Conservation (phyloP, 1,140 invertebrate species). For the Samia ricini region DNA sequence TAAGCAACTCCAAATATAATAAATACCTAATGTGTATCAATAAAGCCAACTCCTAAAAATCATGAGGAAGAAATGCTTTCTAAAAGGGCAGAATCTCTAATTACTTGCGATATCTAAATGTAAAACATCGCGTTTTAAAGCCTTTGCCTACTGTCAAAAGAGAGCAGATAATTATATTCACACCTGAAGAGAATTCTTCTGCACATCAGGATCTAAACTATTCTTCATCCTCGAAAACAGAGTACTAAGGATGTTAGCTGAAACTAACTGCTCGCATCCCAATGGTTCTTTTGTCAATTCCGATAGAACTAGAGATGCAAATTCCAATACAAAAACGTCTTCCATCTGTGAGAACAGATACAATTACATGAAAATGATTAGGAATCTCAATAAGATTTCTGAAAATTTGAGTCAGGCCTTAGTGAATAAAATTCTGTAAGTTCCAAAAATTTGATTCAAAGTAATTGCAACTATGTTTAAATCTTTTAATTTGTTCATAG, state of each 20-base stretch:
- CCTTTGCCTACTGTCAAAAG: no score
- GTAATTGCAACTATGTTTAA: no score
- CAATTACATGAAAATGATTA: neutral
- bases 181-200: slow-evolving; percentile 69
- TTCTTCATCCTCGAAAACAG: slow-evolving; percentile 65
- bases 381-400: neutral
- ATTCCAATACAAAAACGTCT: slow-evolving; percentile 64
- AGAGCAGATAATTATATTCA: neutral
- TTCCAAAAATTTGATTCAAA: no score
- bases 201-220: slow-evolving; percentile 62
- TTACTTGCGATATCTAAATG: no score
- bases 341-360: slow-evolving; percentile 40
- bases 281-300: slow-evolving; percentile 61
- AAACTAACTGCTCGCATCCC: slow-evolving; percentile 61
- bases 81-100: no score
- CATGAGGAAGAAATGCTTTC: no score
- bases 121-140: no score
- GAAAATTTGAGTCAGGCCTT: neutral
- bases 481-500: no score
- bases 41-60: no score
- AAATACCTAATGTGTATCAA: no score
- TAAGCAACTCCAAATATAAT: no score
- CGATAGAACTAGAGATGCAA: slow-evolving; percentile 57
- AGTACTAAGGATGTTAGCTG: slow-evolving; percentile 55
- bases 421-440: neutral